Percentiles rank a stretch among this genome's conserved stretches.
Conservation (phyloP, 2,797 vertebrate species). For the Chrysocyon brachyurus region DNA sequence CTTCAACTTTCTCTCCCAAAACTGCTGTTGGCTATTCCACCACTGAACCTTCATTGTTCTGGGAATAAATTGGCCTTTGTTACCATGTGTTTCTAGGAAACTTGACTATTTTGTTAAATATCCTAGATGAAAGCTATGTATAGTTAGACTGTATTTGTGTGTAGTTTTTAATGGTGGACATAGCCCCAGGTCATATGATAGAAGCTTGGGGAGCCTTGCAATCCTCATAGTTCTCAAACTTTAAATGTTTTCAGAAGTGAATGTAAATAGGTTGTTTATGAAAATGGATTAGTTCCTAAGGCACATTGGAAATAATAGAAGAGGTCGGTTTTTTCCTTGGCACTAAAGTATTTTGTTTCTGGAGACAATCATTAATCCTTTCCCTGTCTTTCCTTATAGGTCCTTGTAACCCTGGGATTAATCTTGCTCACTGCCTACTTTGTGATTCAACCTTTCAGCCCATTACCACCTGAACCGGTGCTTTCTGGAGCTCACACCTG, state of each 20-base stretch:
- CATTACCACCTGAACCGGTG: constrained; percentile 89
- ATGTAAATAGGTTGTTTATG: constrained; percentile 5
- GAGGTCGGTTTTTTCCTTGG: neutral
- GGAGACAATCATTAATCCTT: constrained; percentile 9
- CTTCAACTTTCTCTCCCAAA: neutral
- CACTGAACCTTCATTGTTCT: neutral
- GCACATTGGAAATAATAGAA: neutral
- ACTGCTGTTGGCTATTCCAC: neutral
- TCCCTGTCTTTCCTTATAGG: constrained; percentile 87
- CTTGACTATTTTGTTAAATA: constrained; percentile 5
- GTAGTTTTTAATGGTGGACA: neutral
- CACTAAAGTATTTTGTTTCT: neutral
- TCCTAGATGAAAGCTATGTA: constrained; percentile 33
- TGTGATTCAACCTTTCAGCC: constrained; percentile 93
- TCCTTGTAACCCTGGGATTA: constrained; percentile 91
- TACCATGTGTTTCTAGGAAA: constrained; percentile 32
- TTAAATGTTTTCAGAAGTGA: constrained; percentile 31
- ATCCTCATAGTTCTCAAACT: neutral
- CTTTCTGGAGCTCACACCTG: constrained; percentile 92
- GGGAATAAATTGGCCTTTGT: constrained; percentile 7
- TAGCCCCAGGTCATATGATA: neutral
- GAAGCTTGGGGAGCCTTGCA: neutral
- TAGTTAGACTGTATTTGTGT: neutral
- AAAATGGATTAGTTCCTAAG: neutral
- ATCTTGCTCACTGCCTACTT: constrained; percentile 93